Base-by-base conservation (phyloP, 2,888 invertebrate species). In the Trilocha varians region DNA sequence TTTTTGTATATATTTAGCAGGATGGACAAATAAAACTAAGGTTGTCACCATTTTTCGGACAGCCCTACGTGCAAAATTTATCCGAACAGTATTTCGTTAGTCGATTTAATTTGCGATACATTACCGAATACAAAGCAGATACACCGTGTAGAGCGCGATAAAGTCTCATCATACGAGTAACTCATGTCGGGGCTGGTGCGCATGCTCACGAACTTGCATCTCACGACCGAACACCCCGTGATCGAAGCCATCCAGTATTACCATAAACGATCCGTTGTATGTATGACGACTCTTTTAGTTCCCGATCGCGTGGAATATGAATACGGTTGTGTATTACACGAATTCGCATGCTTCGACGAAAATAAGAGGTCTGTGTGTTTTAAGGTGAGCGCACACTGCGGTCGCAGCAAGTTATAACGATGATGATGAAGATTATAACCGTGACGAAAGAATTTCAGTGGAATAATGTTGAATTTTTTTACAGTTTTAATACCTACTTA, bases 221-320 rank as follows among this genome's bases (percentile, higher is more conserved):
- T 80, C 83, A 83, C 83, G 83, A 83, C 75, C 74, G 74, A 63
- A 64, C 64, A 72, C 71, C 77, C 71, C 78, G 75, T 76, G 78
- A 78, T 76, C 78, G 70, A 73, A 78, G 69, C 69, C 59, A 63
- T 59, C 65, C 66, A 59, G 70, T 73, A 78, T 80, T 83, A 80
- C 71, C 78, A 80, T 80, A 79, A 71, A 69, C 70, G 68, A 66
- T 66, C 65, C 47, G 45, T 60, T 60, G 75, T 75, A 72, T 65
- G 73, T 75, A 78, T 77, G 77, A 80, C 67, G 70, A 73, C 75
- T 78, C 74, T 77, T 74, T 82, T 71, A 72, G 65, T 69, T 65
- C 25, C 25, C 25, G 25, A 25, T 25, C 62, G 68, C 71, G 70
- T 71, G 72, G 78, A 73, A 79, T 80, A 80, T 75, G 75, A 74